phyloP scores from a whole-genome alignment of 2,797 vertebrate genomes.

The Rousettus madagascariensis region DNA sequence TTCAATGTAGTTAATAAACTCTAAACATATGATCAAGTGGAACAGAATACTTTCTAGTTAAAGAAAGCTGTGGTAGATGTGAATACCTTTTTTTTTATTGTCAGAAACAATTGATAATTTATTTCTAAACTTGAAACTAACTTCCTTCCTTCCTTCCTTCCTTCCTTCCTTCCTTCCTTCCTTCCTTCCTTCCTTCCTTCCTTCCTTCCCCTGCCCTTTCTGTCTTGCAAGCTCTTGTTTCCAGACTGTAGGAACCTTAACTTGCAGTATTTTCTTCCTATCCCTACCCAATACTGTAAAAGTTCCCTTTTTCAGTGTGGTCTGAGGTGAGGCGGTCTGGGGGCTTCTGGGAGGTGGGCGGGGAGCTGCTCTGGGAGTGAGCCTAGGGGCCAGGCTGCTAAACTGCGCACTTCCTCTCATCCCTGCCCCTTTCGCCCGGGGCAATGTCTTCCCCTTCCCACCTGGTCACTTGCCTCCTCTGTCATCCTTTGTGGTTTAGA shows the following conservation, averaged over 20 bases:
- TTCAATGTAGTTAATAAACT: not conserved
- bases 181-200: not conserved
- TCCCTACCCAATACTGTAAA: not conserved
- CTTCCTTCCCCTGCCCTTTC: not conserved
- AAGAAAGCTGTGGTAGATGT: not conserved
- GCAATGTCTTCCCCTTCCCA: not conserved
- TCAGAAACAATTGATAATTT: not conserved
- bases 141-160: no score
- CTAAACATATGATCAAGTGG: not conserved
- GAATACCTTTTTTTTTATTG: not conserved
- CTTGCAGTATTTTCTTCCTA: not conserved
- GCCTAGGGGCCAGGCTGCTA: fast-evolving
- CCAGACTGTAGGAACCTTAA: not conserved
- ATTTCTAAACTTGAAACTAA: not conserved
- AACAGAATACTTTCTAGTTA: not conserved
- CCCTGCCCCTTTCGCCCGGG: not conserved
- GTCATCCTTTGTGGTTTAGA: not conserved
- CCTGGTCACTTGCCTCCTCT: not conserved
- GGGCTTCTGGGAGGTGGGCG: no score
- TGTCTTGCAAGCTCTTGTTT: not conserved
- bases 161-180: not conserved
- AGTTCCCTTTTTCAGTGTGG: not conserved
- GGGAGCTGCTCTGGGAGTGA: fast-evolving
- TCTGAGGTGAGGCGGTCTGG: not conserved
- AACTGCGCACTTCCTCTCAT: not conserved